Percentiles rank a stretch among this genome's conserved stretches.
These are phyloP conservation scores for Eutrigla gurnardus DNA, from an alignment of 2,797 vertebrate species.

Conservation along the genomic window DNA sequence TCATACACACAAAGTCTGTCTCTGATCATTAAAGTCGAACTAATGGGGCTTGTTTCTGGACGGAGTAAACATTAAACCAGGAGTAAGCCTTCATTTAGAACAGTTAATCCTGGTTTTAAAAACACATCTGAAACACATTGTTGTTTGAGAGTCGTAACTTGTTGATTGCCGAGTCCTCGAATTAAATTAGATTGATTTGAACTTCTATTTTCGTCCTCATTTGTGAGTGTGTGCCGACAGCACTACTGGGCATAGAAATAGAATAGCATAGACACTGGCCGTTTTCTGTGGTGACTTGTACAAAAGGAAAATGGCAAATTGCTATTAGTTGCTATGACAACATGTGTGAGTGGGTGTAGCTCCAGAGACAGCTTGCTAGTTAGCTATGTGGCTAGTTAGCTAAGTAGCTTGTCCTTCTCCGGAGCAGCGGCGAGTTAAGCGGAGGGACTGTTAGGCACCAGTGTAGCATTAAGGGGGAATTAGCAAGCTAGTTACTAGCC, in stretches of 20 bases:
- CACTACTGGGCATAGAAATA: background rate
- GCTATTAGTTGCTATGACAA: background rate
- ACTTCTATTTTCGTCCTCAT: constrained; percentile 7
- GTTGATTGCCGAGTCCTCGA: background rate
- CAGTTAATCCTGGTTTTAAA: constrained; percentile 26
- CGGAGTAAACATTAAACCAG: background rate
- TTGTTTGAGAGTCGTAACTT: background rate
- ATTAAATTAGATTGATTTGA: constrained; percentile 8
- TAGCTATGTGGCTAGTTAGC: background rate
- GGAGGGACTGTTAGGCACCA: background rate
- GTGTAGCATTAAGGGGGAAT: background rate
- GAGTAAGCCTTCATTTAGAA: constrained; percentile 4
- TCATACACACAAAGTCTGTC: constrained; percentile 10
- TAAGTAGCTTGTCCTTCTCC: background rate
- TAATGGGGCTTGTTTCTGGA: constrained; percentile 6
- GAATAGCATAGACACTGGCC: background rate
- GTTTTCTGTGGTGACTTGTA: background rate
- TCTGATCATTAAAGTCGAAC: background rate
- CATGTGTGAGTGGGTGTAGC: background rate
- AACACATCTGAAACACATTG: constrained; percentile 5
- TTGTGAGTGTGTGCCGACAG: background rate
- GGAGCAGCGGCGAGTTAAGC: background rate
- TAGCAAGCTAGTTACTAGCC: background rate
- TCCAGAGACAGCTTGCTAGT: background rate
- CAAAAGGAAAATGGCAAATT: background rate